phyloP scores from a whole-genome alignment of 1,140 invertebrate species.

The Drosophila sproati region DNA sequence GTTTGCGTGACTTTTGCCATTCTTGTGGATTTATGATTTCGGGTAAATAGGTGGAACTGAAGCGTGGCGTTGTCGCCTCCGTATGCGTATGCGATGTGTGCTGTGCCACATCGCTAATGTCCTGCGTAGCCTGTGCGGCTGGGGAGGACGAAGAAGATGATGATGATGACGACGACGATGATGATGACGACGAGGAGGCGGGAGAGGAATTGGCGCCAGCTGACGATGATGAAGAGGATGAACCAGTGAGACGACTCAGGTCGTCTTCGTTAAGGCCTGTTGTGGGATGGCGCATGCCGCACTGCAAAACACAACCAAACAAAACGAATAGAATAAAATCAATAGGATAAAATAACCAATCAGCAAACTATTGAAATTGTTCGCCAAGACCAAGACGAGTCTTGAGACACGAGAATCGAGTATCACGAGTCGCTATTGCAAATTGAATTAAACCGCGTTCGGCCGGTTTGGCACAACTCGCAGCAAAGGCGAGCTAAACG shows the following conservation, averaged over 20 bases:
- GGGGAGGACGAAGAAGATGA: slow-evolving; percentile 53
- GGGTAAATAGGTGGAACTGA: slow-evolving; percentile 83
- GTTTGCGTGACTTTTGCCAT: slow-evolving; percentile 87
- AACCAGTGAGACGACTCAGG: slow-evolving; percentile 84
- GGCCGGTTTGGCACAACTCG: neutral
- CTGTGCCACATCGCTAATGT: slow-evolving; percentile 36
- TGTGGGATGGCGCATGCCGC: slow-evolving; percentile 85
- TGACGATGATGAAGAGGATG: slow-evolving; percentile 73
- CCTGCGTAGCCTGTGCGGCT: slow-evolving; percentile 26
- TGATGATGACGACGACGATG: slow-evolving; percentile 53
- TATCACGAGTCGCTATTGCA: slow-evolving; percentile 22
- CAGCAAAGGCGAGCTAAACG: slow-evolving; percentile 8
- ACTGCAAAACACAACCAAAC: slow-evolving; percentile 55
- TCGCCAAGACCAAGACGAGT: neutral
- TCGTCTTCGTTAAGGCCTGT: slow-evolving; percentile 84
- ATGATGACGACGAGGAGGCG: neutral
- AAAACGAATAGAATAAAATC: neutral
- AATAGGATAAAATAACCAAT: slow-evolving; percentile 5
- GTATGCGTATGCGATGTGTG: slow-evolving; percentile 25
- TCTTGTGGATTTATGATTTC: slow-evolving; percentile 81
- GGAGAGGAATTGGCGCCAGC: slow-evolving; percentile 57
- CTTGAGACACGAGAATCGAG: slow-evolving; percentile 21
- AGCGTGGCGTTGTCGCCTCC: slow-evolving; percentile 71
- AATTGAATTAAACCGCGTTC: slow-evolving; percentile 27
- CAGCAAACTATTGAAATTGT: slow-evolving; percentile 11